A percentile compares a stretch with the other conserved stretches of the same genome.
phyloP scores from a whole-genome alignment of 1,140 invertebrate genomes.

The Drosophila ananassae region DNA sequence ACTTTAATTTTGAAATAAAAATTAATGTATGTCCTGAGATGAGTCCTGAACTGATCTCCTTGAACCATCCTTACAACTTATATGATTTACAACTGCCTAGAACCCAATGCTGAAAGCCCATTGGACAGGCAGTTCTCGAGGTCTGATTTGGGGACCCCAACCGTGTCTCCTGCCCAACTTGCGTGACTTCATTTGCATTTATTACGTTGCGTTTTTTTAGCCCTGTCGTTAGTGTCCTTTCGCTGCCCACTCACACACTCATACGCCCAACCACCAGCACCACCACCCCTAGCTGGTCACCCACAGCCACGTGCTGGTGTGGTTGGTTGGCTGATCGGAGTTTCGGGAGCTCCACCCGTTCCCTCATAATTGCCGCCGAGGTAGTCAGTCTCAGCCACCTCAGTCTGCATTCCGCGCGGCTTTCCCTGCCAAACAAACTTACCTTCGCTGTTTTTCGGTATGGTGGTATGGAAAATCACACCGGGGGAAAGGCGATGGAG shows the following conservation, averaged over 20 bases:
- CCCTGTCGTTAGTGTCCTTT: conserved; percentile 68
- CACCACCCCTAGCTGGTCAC: conserved; percentile 5
- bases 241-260: conserved; percentile 28
- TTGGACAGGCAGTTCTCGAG: conserved; percentile 49
- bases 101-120: conserved; percentile 41
- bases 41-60: no score
- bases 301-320: conserved; percentile 49
- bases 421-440: conserved; percentile 45
- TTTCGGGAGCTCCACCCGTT: conserved; percentile 49
- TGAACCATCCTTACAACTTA: no score
- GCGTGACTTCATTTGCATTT: conserved; percentile 83
- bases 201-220: conserved; percentile 69
- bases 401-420: conserved; percentile 24
- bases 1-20: no score
- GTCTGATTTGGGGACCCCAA: conserved; percentile 9
- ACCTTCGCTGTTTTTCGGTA: conserved; percentile 40
- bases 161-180: conserved; percentile 41
- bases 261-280: conserved; percentile 8
- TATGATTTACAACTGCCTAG: background rate
- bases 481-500: conserved; percentile 14
- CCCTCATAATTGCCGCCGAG: conserved; percentile 59
- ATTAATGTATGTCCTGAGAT: no score
- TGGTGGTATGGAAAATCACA: conserved; percentile 39
- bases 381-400: conserved; percentile 68
- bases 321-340: conserved; percentile 52